Percentiles rank a stretch among this genome's conserved stretches.
phyloP scores from a whole-genome alignment of 2,113 vertebrate species.

The human region DNA sequence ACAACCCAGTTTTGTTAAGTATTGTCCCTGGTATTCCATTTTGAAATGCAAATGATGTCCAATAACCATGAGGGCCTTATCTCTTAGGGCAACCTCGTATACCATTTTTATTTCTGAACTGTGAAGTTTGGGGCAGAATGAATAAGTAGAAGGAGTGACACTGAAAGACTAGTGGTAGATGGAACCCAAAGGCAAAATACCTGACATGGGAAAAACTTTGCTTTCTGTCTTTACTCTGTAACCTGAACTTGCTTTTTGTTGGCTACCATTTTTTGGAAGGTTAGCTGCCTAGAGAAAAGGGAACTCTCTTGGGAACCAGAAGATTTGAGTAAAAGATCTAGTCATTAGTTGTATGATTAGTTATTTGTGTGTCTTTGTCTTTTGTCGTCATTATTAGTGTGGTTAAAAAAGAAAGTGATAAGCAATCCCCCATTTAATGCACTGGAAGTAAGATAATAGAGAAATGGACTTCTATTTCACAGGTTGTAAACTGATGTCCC shows the following conservation, averaged over 20 bases:
- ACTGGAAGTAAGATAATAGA: background rate
- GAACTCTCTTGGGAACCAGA: background rate
- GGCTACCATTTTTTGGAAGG: background rate
- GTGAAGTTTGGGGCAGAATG: background rate
- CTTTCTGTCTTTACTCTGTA: background rate
- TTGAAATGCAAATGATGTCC: background rate
- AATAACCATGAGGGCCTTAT: background rate
- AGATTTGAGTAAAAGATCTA: background rate
- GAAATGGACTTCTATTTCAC: background rate
- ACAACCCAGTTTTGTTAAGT: background rate
- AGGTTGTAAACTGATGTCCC: background rate
- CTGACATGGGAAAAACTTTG: background rate
- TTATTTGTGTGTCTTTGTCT: background rate
- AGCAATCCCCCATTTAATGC: background rate
- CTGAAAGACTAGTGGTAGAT: background rate
- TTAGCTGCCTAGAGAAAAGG: background rate
- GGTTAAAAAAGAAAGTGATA: background rate
- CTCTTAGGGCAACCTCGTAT: background rate
- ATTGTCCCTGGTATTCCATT: background rate
- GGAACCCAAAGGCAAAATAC: background rate
- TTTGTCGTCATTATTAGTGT: background rate
- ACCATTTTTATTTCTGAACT: background rate
- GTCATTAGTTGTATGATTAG: background rate
- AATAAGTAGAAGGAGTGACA: background rate
- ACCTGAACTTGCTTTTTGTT: background rate